Percentiles rank a stretch among this genome's conserved stretches.
These are phyloP conservation scores for Diadromus collaris DNA, from an alignment of 2,888 invertebrate species.

Conservation along the genomic window DNA sequence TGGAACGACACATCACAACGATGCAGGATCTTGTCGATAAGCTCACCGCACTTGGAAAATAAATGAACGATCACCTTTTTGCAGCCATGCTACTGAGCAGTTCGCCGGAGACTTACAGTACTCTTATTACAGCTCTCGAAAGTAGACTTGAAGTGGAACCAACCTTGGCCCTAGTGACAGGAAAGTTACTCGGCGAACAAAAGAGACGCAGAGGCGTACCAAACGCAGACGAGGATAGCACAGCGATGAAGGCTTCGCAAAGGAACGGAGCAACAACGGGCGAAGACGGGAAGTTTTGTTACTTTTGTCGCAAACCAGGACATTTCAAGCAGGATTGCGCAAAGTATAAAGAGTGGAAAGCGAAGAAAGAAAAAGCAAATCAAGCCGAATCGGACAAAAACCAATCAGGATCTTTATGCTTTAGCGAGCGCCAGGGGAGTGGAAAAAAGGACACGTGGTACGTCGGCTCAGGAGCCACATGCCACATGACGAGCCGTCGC, in stretches of 20 bases:
- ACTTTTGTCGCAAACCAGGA: constrained; percentile 57
- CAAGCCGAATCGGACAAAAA: constrained; percentile 1
- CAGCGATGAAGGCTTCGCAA: constrained; percentile 8
- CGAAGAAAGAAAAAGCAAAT: constrained; percentile 22
- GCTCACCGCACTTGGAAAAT: constrained; percentile 59
- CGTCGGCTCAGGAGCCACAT: constrained; percentile 63
- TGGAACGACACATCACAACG: constrained; percentile 61
- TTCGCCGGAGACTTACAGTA: constrained; percentile 60
- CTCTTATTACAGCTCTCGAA: constrained; percentile 11
- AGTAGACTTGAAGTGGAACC: constrained; percentile 8
- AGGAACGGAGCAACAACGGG: background rate
- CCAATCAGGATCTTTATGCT: background rate
- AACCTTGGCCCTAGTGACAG: background rate
- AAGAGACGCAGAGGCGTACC: background rate
- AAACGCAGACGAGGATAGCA: background rate
- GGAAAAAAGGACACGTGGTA: constrained; percentile 44
- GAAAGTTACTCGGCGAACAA: background rate
- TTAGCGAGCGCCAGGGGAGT: constrained; percentile 14
- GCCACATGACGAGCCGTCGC: constrained; percentile 60
- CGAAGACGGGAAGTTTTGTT: constrained; percentile 30
- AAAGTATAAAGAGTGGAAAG: constrained; percentile 53
- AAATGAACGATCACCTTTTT: constrained; percentile 59
- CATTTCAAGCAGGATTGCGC: constrained; percentile 57
- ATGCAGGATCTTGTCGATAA: constrained; percentile 61
- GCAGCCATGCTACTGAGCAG: constrained; percentile 65